Conservation (phyloP, 2,113 vertebrate genomes). For the Rhea pennata region DNA sequence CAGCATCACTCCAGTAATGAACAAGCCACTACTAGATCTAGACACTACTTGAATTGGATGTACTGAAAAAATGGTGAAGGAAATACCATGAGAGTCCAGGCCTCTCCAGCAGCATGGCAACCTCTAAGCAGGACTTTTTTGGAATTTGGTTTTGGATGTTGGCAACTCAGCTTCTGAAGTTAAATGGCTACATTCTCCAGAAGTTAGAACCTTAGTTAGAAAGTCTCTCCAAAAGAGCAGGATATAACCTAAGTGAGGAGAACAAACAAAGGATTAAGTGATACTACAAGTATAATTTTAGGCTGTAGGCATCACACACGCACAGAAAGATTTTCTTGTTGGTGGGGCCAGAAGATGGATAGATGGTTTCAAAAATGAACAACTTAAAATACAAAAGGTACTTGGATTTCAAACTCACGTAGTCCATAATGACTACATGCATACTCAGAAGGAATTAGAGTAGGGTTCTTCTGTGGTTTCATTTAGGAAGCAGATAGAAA, state of each 20-base stretch:
- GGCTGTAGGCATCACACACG: neutral
- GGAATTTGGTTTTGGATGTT: neutral
- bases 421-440: neutral
- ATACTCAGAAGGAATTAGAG: neutral
- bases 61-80: neutral
- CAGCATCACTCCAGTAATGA: neutral
- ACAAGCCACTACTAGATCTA: neutral
- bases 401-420: neutral
- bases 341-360: neutral
- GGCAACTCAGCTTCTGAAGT: neutral
- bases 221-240: neutral
- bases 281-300: neutral
- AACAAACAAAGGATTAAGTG: neutral
- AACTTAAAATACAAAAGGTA: neutral
- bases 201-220: neutral
- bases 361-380: neutral
- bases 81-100: neutral
- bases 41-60: neutral
- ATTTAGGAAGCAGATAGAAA: neutral
- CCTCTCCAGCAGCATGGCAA: neutral
- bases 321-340: neutral
- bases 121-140: neutral
- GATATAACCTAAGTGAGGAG: neutral
- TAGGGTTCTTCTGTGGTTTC: neutral
- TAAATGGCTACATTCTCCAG: neutral